phyloP scores from a whole-genome alignment of 2,797 vertebrate genomes.

The Morelia viridis region DNA sequence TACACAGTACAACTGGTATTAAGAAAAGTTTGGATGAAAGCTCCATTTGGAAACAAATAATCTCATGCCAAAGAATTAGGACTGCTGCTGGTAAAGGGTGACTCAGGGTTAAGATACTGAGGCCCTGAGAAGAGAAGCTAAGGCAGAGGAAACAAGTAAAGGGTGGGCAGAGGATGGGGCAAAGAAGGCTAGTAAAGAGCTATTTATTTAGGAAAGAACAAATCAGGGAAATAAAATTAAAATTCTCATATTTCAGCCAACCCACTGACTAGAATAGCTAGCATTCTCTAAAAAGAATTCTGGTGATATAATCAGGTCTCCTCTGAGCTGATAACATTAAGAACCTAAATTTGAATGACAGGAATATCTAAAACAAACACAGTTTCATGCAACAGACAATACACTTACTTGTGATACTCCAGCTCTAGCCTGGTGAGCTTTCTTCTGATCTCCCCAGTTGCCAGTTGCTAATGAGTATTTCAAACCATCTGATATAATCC shows the following conservation, averaged over 20 bases:
- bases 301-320: neutral
- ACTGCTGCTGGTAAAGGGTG: neutral
- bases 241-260: neutral
- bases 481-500: conserved; percentile 96
- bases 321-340: neutral
- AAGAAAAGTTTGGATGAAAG: neutral
- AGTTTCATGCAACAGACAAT: too few species aligned
- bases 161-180: too few species aligned
- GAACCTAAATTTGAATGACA: neutral
- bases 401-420: conserved; percentile 91
- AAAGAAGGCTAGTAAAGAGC: neutral
- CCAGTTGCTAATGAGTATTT: conserved; percentile 97
- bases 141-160: neutral
- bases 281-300: neutral
- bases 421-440: conserved; percentile 96
- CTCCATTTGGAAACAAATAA: neutral
- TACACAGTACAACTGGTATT: neutral
- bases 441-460: conserved; percentile 99
- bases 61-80: neutral
- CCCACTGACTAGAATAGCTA: neutral
- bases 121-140: neutral
- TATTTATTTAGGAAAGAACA: neutral
- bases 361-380: neutral
- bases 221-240: neutral
- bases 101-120: neutral